Conservation (phyloP, 2,797 vertebrate genomes). For the Mormyrops boulengeri region DNA sequence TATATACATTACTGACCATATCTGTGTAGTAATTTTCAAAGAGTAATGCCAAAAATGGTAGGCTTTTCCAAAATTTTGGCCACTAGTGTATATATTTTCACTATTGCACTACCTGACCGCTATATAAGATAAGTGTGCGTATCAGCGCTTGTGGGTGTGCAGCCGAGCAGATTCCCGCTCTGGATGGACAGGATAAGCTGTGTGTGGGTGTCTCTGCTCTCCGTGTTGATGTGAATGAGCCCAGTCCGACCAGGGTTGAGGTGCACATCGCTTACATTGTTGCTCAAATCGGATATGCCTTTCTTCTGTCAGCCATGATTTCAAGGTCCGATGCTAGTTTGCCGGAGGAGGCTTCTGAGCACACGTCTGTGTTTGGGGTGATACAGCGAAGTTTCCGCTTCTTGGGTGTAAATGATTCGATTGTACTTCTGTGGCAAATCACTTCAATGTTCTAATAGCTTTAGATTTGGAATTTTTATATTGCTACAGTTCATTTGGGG, state of each 20-base stretch:
- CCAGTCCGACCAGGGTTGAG: conserved; percentile 1
- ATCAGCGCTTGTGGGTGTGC: not conserved
- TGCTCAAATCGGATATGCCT: not conserved
- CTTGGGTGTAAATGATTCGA: conserved; percentile 44
- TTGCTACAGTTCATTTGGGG: conserved; percentile 44
- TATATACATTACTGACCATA: not conserved
- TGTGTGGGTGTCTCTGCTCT: not conserved
- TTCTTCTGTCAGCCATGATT: conserved; percentile 7
- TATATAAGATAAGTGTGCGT: not conserved
- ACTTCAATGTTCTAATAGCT: conserved; percentile 37
- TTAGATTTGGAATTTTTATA: conserved; percentile 39
- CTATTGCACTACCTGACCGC: not conserved
- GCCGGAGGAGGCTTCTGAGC: conserved; percentile 15
- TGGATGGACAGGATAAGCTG: not conserved
- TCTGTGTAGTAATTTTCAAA: not conserved
- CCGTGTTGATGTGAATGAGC: not conserved
- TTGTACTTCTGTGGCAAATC: conserved; percentile 45
- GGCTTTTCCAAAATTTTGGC: not conserved
- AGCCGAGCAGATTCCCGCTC: not conserved
- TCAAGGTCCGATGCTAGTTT: conserved; percentile 8
- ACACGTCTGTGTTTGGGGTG: conserved; percentile 21
- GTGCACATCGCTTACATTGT: conserved; percentile 18
- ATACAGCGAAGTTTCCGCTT: conserved; percentile 39
- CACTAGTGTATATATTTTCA: not conserved
- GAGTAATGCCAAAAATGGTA: not conserved